Conservation (phyloP, 2,113 vertebrate species). For the Sinocyclocheilus grahami region DNA sequence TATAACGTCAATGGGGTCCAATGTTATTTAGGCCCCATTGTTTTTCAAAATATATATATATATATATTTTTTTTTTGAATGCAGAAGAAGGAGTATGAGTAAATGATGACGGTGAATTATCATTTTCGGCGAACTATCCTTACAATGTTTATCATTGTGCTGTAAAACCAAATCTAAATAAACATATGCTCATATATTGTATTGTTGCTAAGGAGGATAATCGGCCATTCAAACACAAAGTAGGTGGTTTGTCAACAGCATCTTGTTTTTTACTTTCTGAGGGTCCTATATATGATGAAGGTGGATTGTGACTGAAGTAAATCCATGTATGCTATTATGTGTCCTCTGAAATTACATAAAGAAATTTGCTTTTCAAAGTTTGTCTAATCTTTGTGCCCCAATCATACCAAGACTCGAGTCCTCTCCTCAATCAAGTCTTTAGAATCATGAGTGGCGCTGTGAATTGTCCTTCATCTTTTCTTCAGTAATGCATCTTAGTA, state of each 20-base stretch:
- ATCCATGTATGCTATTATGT: neutral
- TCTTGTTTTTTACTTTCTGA: neutral
- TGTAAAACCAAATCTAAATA: neutral
- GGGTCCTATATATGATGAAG: neutral
- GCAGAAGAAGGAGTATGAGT: neutral
- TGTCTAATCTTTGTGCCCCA: constrained; percentile 20
- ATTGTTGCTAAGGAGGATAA: neutral
- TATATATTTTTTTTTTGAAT: no score
- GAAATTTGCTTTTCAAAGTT: constrained; percentile 7
- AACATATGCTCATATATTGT: neutral
- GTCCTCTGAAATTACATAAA: neutral
- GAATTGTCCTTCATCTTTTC: constrained; percentile 38
- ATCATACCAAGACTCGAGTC: neutral
- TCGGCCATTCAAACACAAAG: neutral
- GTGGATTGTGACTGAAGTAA: neutral
- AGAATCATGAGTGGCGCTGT: constrained; percentile 35
- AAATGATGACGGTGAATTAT: neutral
- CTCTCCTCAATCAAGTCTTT: constrained; percentile 38
- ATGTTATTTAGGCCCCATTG: neutral
- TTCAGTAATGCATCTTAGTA: constrained; percentile 29
- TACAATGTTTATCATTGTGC: neutral
- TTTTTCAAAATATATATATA: neutral
- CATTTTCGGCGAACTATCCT: no score
- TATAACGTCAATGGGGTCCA: neutral
- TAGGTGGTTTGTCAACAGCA: neutral